Base-by-base conservation (phyloP, 2,888 invertebrate species). In the Steinernema scapterisci region DNA sequence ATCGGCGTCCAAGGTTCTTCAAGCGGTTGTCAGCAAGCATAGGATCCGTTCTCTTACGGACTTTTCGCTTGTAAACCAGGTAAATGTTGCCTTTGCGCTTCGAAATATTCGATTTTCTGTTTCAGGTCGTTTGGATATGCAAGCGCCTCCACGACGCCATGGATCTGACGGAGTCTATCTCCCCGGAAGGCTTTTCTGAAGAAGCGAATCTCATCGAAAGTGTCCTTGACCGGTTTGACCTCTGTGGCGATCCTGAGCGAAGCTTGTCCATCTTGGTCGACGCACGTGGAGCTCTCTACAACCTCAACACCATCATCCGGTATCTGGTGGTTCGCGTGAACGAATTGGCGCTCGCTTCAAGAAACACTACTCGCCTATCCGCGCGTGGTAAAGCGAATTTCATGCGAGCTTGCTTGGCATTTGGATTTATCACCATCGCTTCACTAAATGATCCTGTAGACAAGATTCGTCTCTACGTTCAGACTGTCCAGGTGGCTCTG, bases 341-440 rank as follows among this genome's bases (percentile, higher is more conserved):
- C n/a, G 44, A 75, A 6, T 23, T 43, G 7, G 45, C 31, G 11
- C 21, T 48, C 16, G 31, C 70, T 1, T 56, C 25, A 19, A 31
- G 21, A 73, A 71, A 27, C 16, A n/a, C 27, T 19, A 27, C 6
- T 11, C 44, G 27, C 11, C 51, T 75, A 74, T 78, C 70, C 78
- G 78, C 77, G 78, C 72, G 79, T 88, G 88, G 82, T 88, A 52
- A 83, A 94, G 92, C 92, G 92, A 13, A 76, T 82, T 93, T 95
- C 90, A 93, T 94, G 43, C 92, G 94, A 87, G 96, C 97, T 1
- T 97, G 97, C 90, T 93, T 94, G 56, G 97, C 97, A 0, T 97
- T 94, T 89, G 93, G 93, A 88, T 97, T 93, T 89, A 95, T 97
- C 78, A 97, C 97, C 9, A 93, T 95, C 88, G 97, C 97, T n/a